Base-by-base conservation (phyloP, 2,113 vertebrate genomes). In the Tapirus terrestris region DNA sequence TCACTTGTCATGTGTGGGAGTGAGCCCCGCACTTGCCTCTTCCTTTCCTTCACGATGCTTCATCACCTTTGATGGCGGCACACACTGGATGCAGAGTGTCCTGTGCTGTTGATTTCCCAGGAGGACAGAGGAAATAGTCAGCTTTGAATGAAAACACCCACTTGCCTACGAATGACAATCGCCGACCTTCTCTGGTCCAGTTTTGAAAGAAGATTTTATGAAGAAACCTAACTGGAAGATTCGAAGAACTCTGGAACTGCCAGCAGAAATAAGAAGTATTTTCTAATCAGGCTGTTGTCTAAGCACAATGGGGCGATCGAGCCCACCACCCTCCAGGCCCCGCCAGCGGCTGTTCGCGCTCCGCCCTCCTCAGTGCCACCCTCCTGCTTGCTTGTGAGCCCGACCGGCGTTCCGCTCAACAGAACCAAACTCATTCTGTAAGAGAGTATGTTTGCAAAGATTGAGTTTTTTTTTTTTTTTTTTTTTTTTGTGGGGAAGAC, bases 301-400 rank as follows among this genome's bases (percentile, higher is more conserved):
- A 39, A 31, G 36, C 9, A 36, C 33, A 11, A 10, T 8, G 29
- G 68, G 72, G 45, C 43, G 12, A 10, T 6, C 43, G 79, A 53
- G n/a, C 17, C 43, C 1, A 3, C 31, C 17, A 9, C 25, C 39
- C 48, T 2, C 13, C 61, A 0, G 0, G 12, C 29, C 43, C 45
- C 36, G 16, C 36, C 43, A 2, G 2, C 0, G 1, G 67, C 43
- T 17, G 60, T 11, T 9, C 2, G 7, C 13, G 31, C 36, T 58
- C 63, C 14, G 1, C 65, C 5, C 17, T 61, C 36, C 48, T 13
- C 16, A 33, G 10, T 1, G 29, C 72, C 39, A 8, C 43, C 8
- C 33, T n/a, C 58, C 5, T 2, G 25, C 63, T 45, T 4, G 5
- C 51, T 58, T 65, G 65, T 33, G 33, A 7, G 10, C 60, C 29